A percentile compares a stretch with the other conserved stretches of the same genome.
Evolutionary conservation across 2,888 invertebrate genomes (phyloP).

Genomic region (Podabrus alpinus): DNA sequence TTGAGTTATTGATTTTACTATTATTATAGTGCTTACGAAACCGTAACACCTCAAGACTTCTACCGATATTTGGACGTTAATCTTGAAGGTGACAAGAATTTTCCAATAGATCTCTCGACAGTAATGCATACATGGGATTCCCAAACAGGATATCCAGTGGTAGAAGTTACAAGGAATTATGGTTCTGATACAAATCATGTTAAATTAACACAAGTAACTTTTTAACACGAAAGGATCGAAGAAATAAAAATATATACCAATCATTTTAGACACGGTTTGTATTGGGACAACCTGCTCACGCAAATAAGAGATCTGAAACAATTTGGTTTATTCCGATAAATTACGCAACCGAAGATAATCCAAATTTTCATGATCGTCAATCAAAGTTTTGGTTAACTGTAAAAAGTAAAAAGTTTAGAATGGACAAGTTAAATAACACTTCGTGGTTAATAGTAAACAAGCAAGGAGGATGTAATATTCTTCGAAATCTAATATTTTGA

Average conservation of each 20-base stretch:
- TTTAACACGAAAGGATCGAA: background rate
- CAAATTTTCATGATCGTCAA: background rate
- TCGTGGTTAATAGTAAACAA: constrained; percentile 15
- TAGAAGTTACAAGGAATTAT: background rate
- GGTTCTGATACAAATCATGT: background rate
- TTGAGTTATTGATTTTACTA: background rate
- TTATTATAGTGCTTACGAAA: background rate
- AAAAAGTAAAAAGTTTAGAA: background rate
- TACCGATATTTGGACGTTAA: too few relatives aligned
- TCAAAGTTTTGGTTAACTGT: constrained; percentile 3
- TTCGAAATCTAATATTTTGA: background rate
- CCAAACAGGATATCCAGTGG: constrained; percentile 44
- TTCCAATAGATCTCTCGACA: background rate
- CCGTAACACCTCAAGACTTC: constrained; percentile 3
- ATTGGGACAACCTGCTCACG: too few relatives aligned
- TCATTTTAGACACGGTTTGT: background rate
- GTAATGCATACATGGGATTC: constrained; percentile 47
- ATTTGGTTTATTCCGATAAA: background rate
- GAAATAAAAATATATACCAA: background rate
- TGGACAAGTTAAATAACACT: background rate
- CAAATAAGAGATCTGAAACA: background rate
- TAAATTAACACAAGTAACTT: background rate
- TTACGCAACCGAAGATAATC: background rate
- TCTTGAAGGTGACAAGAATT: background rate
- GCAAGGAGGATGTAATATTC: constrained; percentile 8